Percentiles rank a stretch among this genome's conserved stretches.
These are phyloP conservation scores for Drosophila baimaii DNA, from an alignment of 1,140 invertebrate species.

Conservation along the genomic window DNA sequence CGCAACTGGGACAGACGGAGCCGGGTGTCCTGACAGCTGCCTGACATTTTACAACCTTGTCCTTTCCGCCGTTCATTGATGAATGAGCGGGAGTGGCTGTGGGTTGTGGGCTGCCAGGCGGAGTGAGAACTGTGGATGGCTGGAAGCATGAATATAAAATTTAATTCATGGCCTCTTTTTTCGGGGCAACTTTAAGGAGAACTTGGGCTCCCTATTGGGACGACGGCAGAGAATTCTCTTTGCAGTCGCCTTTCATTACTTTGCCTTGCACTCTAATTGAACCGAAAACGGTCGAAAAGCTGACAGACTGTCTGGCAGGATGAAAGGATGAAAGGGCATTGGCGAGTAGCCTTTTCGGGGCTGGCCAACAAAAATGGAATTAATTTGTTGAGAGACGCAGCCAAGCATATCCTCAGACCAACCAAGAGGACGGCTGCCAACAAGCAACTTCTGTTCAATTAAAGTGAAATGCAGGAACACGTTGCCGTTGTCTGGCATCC, in stretches of 20 bases:
- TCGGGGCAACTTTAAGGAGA: slow-evolving; percentile 27
- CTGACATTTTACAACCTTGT: slow-evolving; percentile 65
- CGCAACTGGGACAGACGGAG: slow-evolving; percentile 34
- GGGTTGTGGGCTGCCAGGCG: slow-evolving; percentile 11
- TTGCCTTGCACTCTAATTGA: slow-evolving; percentile 56
- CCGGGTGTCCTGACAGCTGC: slow-evolving; percentile 51
- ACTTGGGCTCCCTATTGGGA: neutral
- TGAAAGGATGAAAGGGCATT: slow-evolving; percentile 52
- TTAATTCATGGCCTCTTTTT: slow-evolving; percentile 50
- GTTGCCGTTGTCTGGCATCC: slow-evolving; percentile 48
- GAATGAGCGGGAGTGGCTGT: slow-evolving; percentile 32
- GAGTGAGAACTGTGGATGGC: slow-evolving; percentile 16
- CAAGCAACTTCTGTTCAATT: slow-evolving; percentile 28
- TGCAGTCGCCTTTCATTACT: slow-evolving; percentile 44
- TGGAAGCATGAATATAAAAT: slow-evolving; percentile 47
- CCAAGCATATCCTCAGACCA: slow-evolving; percentile 5
- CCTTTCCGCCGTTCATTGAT: slow-evolving; percentile 62
- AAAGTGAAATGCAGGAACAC: slow-evolving; percentile 46
- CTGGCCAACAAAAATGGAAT: slow-evolving; percentile 39
- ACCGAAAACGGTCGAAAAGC: slow-evolving; percentile 49
- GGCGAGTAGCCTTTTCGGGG: slow-evolving; percentile 22
- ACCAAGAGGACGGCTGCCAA: slow-evolving; percentile 1
- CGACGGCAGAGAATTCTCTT: neutral
- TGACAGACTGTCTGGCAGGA: slow-evolving; percentile 24
- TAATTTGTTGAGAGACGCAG: slow-evolving; percentile 33